phyloP scores from a whole-genome alignment of 2,113 vertebrate genomes.

The Dipodomys spectabilis region DNA sequence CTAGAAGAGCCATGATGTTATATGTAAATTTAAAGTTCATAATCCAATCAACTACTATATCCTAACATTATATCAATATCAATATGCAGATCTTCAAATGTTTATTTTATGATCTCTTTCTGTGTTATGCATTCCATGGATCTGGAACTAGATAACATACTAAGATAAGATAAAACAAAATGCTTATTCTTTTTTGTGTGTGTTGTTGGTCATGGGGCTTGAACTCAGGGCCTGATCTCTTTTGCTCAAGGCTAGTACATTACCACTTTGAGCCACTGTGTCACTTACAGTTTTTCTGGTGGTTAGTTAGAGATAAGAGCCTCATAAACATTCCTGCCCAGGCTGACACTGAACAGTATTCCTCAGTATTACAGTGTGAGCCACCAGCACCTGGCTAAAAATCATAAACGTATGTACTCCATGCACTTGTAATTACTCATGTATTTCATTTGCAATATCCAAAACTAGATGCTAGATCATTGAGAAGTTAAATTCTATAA shows the following conservation, averaged over 20 bases:
- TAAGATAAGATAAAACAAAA: neutral
- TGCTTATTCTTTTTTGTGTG: too few relatives aligned
- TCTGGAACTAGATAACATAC: neutral
- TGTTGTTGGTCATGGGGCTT: too few relatives aligned
- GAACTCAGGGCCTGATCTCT: too few relatives aligned
- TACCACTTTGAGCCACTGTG: too few relatives aligned
- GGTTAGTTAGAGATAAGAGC: too few relatives aligned
- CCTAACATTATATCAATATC: neutral
- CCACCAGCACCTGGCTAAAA: too few relatives aligned
- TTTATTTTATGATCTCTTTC: neutral
- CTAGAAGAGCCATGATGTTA: neutral
- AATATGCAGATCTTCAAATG: neutral
- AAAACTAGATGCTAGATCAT: neutral
- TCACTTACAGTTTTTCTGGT: too few relatives aligned
- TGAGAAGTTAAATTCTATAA: neutral
- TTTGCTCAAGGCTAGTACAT: too few relatives aligned
- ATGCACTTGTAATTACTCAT: neutral
- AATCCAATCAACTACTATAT: neutral
- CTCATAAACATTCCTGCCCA: too few relatives aligned
- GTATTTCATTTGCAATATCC: neutral
- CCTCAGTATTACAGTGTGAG: too few relatives aligned
- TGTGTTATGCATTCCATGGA: constrained; percentile 19
- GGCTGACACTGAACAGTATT: too few relatives aligned
- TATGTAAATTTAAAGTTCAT: neutral
- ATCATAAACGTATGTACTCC: neutral